Conservation (phyloP, 2,797 vertebrate species). For the Cynodonichthys magdalenae region DNA sequence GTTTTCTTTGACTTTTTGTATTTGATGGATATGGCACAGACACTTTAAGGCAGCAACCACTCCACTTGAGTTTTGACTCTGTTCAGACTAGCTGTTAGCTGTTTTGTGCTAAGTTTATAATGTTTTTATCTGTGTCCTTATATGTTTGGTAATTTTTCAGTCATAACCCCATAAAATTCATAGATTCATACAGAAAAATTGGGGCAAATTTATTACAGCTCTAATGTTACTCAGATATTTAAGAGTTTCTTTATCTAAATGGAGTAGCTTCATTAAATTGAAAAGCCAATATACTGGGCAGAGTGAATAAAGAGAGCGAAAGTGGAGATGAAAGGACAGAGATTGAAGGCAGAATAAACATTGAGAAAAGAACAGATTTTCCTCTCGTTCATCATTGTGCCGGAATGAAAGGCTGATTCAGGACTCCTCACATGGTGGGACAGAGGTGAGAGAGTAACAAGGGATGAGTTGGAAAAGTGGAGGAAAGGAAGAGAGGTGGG, state of each 20-base stretch:
- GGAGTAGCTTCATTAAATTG: slow-evolving; percentile 47
- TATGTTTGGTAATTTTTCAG: no score
- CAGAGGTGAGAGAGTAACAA: slow-evolving; percentile 14
- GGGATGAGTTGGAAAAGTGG: slow-evolving; percentile 3
- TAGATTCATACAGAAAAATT: background rate
- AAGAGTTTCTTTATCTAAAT: slow-evolving; percentile 28
- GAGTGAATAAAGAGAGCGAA: slow-evolving; percentile 34
- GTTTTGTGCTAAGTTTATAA: no score
- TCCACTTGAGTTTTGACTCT: no score
- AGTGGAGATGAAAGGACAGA: slow-evolving; percentile 37
- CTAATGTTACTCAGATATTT: slow-evolving; percentile 1
- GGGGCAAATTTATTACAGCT: background rate
- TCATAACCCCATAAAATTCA: no score
- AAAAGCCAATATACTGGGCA: slow-evolving; percentile 14
- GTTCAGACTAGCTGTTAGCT: no score
- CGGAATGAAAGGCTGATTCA: slow-evolving; percentile 72
- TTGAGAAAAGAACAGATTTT: slow-evolving; percentile 60
- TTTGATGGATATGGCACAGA: no score
- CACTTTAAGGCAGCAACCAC: no score
- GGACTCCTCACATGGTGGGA: slow-evolving; percentile 68
- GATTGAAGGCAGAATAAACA: slow-evolving; percentile 69
- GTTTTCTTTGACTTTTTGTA: no score
- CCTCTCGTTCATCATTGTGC: slow-evolving; percentile 56
- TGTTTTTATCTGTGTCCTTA: no score
- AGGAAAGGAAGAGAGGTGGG: background rate